These are phyloP conservation scores for Numenius phaeopus DNA, from an alignment of 2,797 vertebrate species.

Conservation along the genomic window DNA sequence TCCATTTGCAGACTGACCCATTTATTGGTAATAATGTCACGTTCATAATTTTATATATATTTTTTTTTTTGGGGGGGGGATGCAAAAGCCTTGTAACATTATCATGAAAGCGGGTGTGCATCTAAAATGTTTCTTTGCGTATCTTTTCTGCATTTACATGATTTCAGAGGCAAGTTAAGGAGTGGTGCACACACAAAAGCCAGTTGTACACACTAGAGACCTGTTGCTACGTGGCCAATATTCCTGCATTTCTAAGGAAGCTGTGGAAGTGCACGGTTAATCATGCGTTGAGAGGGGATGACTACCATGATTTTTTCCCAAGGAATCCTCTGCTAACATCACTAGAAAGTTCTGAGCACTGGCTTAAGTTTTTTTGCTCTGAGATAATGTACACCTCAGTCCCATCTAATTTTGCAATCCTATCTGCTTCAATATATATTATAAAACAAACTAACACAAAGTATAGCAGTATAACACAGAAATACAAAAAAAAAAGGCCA, in stretches of 20 bases:
- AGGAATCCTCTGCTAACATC: background rate
- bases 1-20: background rate
- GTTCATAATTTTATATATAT: too few species aligned
- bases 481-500: background rate
- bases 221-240: background rate
- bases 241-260: background rate
- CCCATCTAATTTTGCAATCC: background rate
- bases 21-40: background rate
- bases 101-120: fast-evolving
- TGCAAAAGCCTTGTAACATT: background rate
- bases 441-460: background rate
- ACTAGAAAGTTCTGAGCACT: background rate
- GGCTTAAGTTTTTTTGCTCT: background rate
- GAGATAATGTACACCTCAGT: background rate
- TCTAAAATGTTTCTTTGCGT: fast-evolving
- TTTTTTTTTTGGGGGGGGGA: background rate
- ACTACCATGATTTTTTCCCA: background rate
- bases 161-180: background rate
- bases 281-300: background rate
- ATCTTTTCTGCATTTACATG: background rate
- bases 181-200: background rate
- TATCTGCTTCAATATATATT: background rate
- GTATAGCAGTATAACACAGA: background rate
- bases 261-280: fast-evolving
- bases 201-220: background rate